These are phyloP conservation scores for Sebastes vulpes DNA, from an alignment of 2,797 vertebrate species.

Conservation along the genomic window DNA sequence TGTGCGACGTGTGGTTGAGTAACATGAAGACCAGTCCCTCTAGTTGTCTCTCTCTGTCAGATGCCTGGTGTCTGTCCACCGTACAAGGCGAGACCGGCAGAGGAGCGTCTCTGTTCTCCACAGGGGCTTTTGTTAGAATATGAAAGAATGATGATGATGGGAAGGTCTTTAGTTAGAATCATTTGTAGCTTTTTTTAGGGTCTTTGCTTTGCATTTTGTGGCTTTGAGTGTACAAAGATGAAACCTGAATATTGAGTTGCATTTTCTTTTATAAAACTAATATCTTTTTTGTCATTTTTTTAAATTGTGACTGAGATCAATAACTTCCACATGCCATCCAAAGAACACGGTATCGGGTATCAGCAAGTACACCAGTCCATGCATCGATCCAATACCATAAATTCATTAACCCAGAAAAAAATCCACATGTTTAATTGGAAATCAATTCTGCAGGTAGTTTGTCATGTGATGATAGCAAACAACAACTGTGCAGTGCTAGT, in stretches of 20 bases:
- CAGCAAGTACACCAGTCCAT: too few species aligned
- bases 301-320: not conserved
- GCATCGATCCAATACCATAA: not conserved
- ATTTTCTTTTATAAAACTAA: not conserved
- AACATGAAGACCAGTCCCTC: slow-evolving; percentile 81
- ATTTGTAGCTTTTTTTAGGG: not conserved
- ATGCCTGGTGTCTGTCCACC: not conserved
- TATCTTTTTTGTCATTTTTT: not conserved
- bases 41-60: slow-evolving; percentile 76
- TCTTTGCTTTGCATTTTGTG: not conserved
- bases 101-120: not conserved
- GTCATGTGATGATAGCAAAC: not conserved
- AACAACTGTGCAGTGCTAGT: not conserved
- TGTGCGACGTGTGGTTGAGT: slow-evolving; percentile 74
- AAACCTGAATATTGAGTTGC: not conserved
- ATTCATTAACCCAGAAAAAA: not conserved
- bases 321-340: not conserved
- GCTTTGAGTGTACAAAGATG: not conserved
- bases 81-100: slow-evolving; percentile 1
- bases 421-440: not conserved
- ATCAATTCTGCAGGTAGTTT: not conserved
- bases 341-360: not conserved
- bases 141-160: not conserved
- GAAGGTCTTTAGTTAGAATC: not conserved
- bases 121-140: not conserved